A percentile compares a stretch with the other conserved stretches of the same genome.
phyloP scores from a whole-genome alignment of 2,113 vertebrate species.

The Cheilinus undulatus region DNA sequence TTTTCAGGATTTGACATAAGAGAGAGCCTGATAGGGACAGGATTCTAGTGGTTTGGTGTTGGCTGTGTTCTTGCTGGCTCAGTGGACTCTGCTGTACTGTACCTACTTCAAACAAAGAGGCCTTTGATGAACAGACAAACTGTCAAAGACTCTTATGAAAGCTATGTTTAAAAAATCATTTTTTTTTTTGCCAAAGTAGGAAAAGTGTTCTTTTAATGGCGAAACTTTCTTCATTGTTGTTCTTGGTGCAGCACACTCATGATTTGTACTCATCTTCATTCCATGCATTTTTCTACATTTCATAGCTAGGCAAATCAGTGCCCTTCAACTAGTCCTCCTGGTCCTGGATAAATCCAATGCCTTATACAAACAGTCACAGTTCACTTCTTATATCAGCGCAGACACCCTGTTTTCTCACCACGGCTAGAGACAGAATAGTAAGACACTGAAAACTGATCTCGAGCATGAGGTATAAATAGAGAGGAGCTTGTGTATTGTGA shows the following conservation, averaged over 20 bases:
- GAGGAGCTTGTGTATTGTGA: constrained; percentile 56
- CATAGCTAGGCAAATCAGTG: constrained; percentile 53
- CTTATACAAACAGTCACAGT: constrained; percentile 76
- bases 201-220: constrained; percentile 63
- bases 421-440: constrained; percentile 37
- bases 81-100: constrained; percentile 67
- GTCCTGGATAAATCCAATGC: constrained; percentile 75
- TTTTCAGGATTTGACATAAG: constrained; percentile 31
- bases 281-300: constrained; percentile 74
- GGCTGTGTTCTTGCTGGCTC: constrained; percentile 60
- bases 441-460: constrained; percentile 37
- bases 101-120: constrained; percentile 80
- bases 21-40: constrained; percentile 61
- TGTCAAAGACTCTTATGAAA: constrained; percentile 73
- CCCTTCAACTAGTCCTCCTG: constrained; percentile 44
- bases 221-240: constrained; percentile 59
- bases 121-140: constrained; percentile 80
- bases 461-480: constrained; percentile 45
- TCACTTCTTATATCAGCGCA: constrained; percentile 53
- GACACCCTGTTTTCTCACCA: constrained; percentile 66
- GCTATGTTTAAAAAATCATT: constrained; percentile 48
- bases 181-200: constrained; percentile 75
- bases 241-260: constrained; percentile 68
- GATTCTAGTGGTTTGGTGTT: constrained; percentile 34
- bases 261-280: constrained; percentile 69